Evolutionary conservation across 2,888 invertebrate genomes (phyloP), one percentile per base, ranked within the genome.

Genomic region (Athalia rosae): DNA sequence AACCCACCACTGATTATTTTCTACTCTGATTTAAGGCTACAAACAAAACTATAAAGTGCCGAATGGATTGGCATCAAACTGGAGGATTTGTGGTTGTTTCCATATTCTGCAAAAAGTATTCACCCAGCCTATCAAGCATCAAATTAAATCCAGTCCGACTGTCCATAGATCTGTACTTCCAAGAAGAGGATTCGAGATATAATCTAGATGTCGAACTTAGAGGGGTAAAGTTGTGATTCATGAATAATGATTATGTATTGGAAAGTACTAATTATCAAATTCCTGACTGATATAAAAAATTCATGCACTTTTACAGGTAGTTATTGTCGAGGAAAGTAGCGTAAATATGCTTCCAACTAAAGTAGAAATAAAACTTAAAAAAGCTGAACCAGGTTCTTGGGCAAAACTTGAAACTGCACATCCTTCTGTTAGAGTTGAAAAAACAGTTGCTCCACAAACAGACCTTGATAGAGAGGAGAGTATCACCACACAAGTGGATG

Each of bases 61-160:
- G 98, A 43, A 94, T 96, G 92, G 99, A 99, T 89, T 98, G 98
- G 96, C 97, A 98, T 91, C 99, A 99, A 91, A 99, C 98, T 0
- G 94, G 94, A 0, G 92, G 94, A 0, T 92, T 93, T 88, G 95
- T 99, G 0, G 95, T 96, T 79, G 93, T 99, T 69, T 95, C 98
- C 56, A 93, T 99, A 63, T 99, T 97, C 90, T 96, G 97, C 0
- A 99, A 99, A 91, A 94, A 96, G 83, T 96, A 97, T 87, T 93
- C 96, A 83, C 97, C 98, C 8, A 92, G 92, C 15, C 88, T 92
- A 78, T 96, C 97, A 79, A 91, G 88, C 76, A 92, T 99, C 1
- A 94, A 96, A 91, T 90, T 97, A 41, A 99, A 97, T 90, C 96
- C 97, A 11, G 94, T 99, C 64, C 92, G 95, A 47, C 91, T 98